Conservation (phyloP, 2,797 vertebrate genomes). For the Choloepus didactylus region DNA sequence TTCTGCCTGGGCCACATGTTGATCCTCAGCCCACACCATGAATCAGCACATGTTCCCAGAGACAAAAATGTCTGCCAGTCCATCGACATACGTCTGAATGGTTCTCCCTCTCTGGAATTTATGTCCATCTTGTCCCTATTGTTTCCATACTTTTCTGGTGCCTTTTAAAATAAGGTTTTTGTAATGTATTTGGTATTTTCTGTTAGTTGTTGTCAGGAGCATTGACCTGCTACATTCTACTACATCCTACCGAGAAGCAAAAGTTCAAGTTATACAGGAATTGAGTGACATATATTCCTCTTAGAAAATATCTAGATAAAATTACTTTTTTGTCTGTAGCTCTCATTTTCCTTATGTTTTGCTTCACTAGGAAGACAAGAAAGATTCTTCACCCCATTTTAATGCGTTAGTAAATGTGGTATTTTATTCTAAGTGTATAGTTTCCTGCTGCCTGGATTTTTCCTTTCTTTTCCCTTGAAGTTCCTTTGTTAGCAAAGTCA, state of each 20-base stretch:
- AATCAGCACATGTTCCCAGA: neutral
- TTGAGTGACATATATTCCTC: neutral
- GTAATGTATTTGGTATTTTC: slow-evolving; percentile 32
- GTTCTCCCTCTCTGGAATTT: neutral
- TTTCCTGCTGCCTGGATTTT: slow-evolving; percentile 14
- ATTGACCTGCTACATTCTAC: neutral
- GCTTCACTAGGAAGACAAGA: neutral
- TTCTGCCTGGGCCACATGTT: neutral
- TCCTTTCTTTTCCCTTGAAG: neutral
- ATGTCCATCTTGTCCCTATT: neutral
- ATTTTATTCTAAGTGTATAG: neutral
- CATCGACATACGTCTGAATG: neutral
- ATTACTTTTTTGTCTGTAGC: neutral
- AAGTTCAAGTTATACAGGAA: slow-evolving; percentile 42
- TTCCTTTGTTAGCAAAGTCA: slow-evolving; percentile 38
- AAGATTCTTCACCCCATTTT: neutral
- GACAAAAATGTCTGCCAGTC: neutral
- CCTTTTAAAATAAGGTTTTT: slow-evolving; percentile 35
- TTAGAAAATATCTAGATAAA: slow-evolving; percentile 39
- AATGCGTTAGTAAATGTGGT: neutral
- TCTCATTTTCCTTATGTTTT: neutral
- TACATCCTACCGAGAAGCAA: neutral
- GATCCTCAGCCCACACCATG: neutral
- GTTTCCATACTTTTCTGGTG: neutral
- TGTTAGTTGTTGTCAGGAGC: neutral